Conservation (phyloP, 2,113 vertebrate genomes). For the Otis tarda region DNA sequence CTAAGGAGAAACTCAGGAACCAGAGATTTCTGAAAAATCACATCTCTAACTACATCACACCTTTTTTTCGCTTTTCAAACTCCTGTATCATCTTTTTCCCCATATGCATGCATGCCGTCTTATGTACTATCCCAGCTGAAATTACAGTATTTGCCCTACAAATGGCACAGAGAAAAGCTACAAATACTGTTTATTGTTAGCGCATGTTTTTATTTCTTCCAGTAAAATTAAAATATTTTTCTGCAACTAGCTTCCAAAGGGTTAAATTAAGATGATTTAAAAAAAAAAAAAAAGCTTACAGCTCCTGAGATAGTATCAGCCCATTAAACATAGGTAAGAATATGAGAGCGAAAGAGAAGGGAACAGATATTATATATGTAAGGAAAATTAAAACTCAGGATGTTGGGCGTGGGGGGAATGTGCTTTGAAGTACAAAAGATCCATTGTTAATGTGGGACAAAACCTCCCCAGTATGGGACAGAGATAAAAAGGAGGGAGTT, state of each 20-base stretch:
- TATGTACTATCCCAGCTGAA: neutral
- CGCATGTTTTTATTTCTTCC: neutral
- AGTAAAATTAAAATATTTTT: neutral
- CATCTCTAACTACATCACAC: neutral
- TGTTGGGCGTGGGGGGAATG: slow-evolving; percentile 69
- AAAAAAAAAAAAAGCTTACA: slow-evolving; percentile 14
- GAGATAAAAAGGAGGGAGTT: slow-evolving; percentile 79
- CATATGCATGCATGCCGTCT: rapidly evolving
- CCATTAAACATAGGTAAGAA: slow-evolving; percentile 75
- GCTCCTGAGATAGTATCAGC: slow-evolving; percentile 58
- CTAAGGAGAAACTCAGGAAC: neutral
- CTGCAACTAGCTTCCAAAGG: slow-evolving; percentile 25
- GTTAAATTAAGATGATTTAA: slow-evolving; percentile 46
- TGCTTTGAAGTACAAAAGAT: slow-evolving; percentile 80
- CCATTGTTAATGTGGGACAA: slow-evolving; percentile 77
- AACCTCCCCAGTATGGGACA: slow-evolving; percentile 77
- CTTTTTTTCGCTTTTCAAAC: neutral
- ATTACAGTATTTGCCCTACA: neutral
- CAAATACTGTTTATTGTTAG: neutral
- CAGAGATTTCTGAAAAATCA: neutral
- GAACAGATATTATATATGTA: slow-evolving; percentile 75
- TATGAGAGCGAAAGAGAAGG: slow-evolving; percentile 68
- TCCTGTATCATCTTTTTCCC: neutral
- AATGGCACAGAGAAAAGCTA: neutral
- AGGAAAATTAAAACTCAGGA: slow-evolving; percentile 78